Evolutionary conservation across 2,888 invertebrate species (phyloP).

Genomic region (Rhodophaea formosa): DNA sequence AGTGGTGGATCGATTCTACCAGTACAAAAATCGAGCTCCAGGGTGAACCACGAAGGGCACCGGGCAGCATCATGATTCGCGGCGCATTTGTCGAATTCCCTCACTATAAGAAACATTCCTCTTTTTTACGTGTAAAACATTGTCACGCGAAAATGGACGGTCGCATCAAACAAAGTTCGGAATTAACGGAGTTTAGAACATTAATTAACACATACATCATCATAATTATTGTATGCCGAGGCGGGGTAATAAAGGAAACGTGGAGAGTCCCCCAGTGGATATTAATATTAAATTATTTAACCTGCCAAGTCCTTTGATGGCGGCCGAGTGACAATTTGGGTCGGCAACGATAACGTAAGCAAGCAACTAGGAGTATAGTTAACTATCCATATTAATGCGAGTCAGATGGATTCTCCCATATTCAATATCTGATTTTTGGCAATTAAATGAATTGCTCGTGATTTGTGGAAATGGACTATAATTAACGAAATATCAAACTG

Average conservation of each 20-base stretch:
- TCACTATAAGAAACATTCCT: not conserved
- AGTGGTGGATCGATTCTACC: too few relatives aligned
- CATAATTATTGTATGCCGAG: slow-evolving; percentile 16
- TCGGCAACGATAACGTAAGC: slow-evolving; percentile 11
- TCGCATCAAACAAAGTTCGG: slow-evolving; percentile 18
- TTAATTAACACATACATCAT: slow-evolving; percentile 21
- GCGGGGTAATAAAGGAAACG: slow-evolving; percentile 17
- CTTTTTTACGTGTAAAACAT: not conserved
- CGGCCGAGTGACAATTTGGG: slow-evolving; percentile 15
- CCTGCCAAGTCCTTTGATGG: slow-evolving; percentile 17
- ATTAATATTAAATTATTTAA: slow-evolving; percentile 20
- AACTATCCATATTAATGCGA: slow-evolving; percentile 1
- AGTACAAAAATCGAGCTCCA: not conserved
- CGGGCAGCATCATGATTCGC: not conserved
- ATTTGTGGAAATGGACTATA: not conserved
- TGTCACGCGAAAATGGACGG: slow-evolving; percentile 13
- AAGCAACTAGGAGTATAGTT: slow-evolving; percentile 2
- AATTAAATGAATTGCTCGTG: not conserved
- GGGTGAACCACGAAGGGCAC: not conserved
- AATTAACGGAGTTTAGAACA: slow-evolving; percentile 16
- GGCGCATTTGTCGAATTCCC: not conserved
- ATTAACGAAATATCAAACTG: not conserved
- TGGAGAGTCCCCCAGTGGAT: slow-evolving; percentile 17
- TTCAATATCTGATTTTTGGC: slow-evolving; percentile 1
- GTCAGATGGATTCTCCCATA: not conserved